Conservation (phyloP, 2,113 vertebrate genomes). For the Arenaria interpres region DNA sequence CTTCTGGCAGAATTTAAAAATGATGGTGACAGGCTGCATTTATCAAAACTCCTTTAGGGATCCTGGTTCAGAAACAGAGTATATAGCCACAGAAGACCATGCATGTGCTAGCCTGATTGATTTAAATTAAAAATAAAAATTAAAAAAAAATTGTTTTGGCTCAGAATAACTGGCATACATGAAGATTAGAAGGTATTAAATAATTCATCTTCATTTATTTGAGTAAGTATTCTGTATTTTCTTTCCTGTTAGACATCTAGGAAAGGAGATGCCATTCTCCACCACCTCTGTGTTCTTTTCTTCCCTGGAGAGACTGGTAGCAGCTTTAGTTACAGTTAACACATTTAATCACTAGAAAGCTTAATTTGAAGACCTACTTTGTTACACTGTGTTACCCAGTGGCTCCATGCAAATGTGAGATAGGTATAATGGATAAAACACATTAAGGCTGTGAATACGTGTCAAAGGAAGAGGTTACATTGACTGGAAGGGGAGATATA, state of each 20-base stretch:
- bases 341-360: constrained; percentile 7
- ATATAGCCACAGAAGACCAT: background rate
- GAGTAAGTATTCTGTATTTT: background rate
- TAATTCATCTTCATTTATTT: background rate
- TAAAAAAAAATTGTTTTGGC: background rate
- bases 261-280: background rate
- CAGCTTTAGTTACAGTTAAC: constrained; percentile 55
- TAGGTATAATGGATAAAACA: background rate
- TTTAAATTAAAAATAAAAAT: background rate
- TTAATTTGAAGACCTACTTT: constrained; percentile 38
- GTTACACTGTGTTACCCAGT: background rate
- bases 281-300: background rate
- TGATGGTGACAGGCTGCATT: background rate
- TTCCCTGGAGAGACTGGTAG: background rate
- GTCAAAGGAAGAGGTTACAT: background rate
- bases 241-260: background rate
- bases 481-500: background rate
- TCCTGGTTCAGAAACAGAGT: background rate
- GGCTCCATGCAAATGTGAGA: background rate
- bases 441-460: background rate
- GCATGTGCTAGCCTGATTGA: background rate
- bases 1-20: background rate
- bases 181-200: background rate
- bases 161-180: background rate
- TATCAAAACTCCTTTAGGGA: background rate